Conservation (phyloP, 2,113 vertebrate species). For the Amphiprion percula region DNA sequence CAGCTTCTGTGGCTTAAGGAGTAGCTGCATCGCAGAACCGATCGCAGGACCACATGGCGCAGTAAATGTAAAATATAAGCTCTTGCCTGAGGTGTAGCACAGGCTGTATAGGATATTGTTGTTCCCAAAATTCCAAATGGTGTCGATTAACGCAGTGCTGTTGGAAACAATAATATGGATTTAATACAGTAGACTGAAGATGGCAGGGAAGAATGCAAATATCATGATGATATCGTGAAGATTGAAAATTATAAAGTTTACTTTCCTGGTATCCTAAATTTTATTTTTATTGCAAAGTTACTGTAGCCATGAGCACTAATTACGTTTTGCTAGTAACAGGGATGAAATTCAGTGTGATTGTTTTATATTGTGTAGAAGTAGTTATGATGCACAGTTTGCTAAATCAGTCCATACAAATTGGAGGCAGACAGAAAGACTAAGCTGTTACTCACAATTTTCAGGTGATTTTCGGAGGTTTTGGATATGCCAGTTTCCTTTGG, state of each 20-base stretch:
- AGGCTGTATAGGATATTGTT: background rate
- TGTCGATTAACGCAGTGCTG: slow-evolving; percentile 17
- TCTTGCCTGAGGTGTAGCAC: slow-evolving; percentile 1
- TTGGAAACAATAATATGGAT: slow-evolving; percentile 21
- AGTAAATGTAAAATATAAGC: slow-evolving; percentile 23
- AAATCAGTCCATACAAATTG: no score
- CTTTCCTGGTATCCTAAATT: background rate
- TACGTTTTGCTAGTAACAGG: background rate
- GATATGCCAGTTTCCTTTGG: no score
- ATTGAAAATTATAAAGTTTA: background rate
- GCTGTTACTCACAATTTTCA: no score
- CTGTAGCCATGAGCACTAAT: background rate
- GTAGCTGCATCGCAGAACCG: background rate
- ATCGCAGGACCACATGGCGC: background rate
- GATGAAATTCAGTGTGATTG: no score
- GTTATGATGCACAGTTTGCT: no score
- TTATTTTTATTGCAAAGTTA: background rate
- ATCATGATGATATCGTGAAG: background rate
- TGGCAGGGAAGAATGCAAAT: no score
- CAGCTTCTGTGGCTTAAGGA: background rate
- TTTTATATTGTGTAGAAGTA: no score
- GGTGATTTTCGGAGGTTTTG: no score
- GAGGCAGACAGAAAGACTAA: no score
- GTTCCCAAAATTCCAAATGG: slow-evolving; percentile 18
- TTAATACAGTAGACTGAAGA: background rate